Base-by-base conservation (phyloP, 2,113 vertebrate species). In the Misgurnus mizolepis region DNA sequence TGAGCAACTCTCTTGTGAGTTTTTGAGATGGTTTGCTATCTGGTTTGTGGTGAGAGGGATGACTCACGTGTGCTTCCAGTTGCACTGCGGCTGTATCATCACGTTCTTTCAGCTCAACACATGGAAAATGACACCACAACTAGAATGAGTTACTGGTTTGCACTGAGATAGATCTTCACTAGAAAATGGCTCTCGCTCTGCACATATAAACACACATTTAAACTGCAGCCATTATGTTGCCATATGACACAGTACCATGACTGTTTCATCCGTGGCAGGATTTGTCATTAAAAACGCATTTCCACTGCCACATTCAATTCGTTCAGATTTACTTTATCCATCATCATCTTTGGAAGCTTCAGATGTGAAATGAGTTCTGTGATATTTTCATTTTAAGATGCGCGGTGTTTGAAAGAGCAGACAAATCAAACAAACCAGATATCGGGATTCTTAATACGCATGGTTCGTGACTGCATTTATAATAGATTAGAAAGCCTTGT, bases 341-440 rank as follows among this genome's bases (percentile, higher is more conserved):
- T 53, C 55, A 58, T 80, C 67, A 71, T 82, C 27, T 45, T 78
- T 69, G 64, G 34, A 66, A n/a, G 15, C 73, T 69, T 15, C 83
- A 61, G 78, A n/a, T 78, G 27, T 80, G 27, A 70, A 86, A 85
- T 83, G 56, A 67, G 64, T 78, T 67, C 61, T 43, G n/a, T 40
- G 50, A 53, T 66, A 75, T 80, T 84, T 75, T 84, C 80, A 60
- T 74, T 64, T 71, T 56, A 79, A 80, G 15, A 14, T 83, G 49
- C 47, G 68, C 53, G 72, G 18, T 65, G 68, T 78, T 2, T 12
- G 50, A 78, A 77, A 76, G 17, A 10, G 82, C 40, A 47, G 45
- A 72, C n/a, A 64, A 6, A 58, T 22, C 53, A 55, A 73, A 53
- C 11, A 15, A 73, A 22, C 53, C 14, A 9, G 40, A 41, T 27